Evolutionary conservation across 2,113 vertebrate species (phyloP).

Genomic region (Cairina moschata): DNA sequence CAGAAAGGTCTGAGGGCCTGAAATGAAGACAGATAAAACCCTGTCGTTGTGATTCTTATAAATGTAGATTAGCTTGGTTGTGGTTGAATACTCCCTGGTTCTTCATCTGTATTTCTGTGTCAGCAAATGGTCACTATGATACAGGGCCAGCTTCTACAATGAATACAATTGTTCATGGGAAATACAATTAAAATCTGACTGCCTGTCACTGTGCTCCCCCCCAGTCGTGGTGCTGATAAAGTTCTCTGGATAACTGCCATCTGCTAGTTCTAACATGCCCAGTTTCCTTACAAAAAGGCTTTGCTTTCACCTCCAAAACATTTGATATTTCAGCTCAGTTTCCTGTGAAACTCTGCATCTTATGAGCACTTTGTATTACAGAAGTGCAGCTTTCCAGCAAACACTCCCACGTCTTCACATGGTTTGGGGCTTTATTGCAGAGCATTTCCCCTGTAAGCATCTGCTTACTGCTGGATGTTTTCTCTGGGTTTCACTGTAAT

Average conservation of each 20-base stretch:
- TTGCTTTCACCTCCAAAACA: neutral
- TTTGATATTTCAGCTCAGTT: neutral
- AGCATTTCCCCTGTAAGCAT: neutral
- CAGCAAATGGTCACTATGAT: neutral
- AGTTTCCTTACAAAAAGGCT: neutral
- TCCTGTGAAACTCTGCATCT: neutral
- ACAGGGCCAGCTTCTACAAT: neutral
- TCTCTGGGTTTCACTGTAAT: slow-evolving; percentile 20
- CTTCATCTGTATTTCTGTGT: neutral
- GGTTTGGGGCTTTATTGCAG: neutral
- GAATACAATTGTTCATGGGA: neutral
- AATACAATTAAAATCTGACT: neutral
- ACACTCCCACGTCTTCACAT: neutral
- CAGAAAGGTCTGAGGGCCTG: neutral
- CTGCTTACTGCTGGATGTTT: neutral
- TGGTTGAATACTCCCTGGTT: neutral
- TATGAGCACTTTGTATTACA: neutral
- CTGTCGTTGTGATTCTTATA: rapidly evolving
- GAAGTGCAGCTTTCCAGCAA: neutral
- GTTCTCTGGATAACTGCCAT: neutral
- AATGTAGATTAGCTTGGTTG: neutral
- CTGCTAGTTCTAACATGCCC: neutral
- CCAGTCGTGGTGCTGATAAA: neutral
- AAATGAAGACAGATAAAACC: neutral
- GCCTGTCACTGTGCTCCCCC: neutral